A percentile compares a stretch with the other conserved stretches of the same genome.
phyloP scores from a whole-genome alignment of 2,113 vertebrate genomes.

The Tychaedon coryphoeus region DNA sequence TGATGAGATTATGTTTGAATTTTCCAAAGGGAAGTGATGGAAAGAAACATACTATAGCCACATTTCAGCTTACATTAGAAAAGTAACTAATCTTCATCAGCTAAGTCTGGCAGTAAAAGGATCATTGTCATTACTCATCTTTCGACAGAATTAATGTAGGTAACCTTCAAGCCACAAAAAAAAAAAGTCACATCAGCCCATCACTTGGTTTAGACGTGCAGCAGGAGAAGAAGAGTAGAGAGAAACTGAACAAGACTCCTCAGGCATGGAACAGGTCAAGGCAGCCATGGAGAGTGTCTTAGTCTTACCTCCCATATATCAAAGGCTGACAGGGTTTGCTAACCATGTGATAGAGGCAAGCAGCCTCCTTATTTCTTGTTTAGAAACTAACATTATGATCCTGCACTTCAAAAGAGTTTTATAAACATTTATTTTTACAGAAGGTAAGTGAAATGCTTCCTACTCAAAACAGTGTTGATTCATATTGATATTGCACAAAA shows the following conservation, averaged over 20 bases:
- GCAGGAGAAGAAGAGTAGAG: not conserved
- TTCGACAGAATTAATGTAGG: constrained; percentile 44
- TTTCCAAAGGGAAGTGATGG: not conserved
- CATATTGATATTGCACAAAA: not conserved
- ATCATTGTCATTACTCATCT: constrained; percentile 7
- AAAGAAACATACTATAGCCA: not conserved
- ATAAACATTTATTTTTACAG: not conserved
- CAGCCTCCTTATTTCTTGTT: not conserved
- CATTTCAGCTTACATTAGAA: not conserved
- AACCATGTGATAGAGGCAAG: not conserved
- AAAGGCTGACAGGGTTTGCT: not conserved
- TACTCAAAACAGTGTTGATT: not conserved
- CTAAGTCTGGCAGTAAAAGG: not conserved
- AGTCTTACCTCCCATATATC: not conserved
- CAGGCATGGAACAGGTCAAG: not conserved
- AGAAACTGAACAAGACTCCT: not conserved
- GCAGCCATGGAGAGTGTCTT: not conserved
- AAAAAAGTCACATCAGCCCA: not conserved
- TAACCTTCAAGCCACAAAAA: constrained; percentile 23
- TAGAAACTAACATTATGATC: not conserved
- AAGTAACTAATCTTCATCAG: constrained; percentile 2
- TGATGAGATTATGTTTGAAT: not conserved
- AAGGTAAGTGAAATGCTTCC: not conserved
- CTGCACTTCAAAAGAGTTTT: not conserved
- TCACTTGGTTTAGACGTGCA: not conserved